Evolutionary conservation across 37 sponge, comb jelly and placozoan species (phyloP), one percentile per base, ranked within the genome.

Genomic region (Hexactinellida sp.): DNA sequence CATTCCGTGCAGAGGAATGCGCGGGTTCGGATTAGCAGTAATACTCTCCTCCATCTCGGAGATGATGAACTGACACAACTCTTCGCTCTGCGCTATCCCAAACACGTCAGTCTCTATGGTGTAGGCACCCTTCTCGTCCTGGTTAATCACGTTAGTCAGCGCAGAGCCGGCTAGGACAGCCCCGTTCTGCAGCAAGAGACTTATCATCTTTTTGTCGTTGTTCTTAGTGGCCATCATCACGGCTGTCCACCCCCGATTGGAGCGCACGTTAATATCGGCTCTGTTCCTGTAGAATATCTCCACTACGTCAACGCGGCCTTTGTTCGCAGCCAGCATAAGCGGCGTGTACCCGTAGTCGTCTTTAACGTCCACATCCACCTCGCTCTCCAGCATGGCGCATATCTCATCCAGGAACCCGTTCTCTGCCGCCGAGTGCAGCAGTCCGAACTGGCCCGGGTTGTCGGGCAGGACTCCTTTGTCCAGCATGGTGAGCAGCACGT

Each of bases 71-170:
- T 63, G 28, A 63, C 76, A 63, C 34, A 63, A 23, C 30, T 63
- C 76, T 63, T 63, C 76, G 34, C 76, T 63, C 21, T 63, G 19
- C 13, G 76, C 76, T 10, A 63, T 63, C 3, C 76, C 76, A n/a
- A 63, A 63, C 76, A 63, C 76, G 13, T 63, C 76, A 63, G 76
- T 63, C 34, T 63, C 76, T 63, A 63, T 63, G 34, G 76, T 63
- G 76, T 63, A 63, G 3, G 76, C 76, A 7, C 13, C 76, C 76
- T 63, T 63, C 28, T 63, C 76, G 5, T 63, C 76, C 34, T 63
- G 76, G 34, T 63, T 63, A n/a, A 63, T 63, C 76, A 63, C 13
- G 34, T 63, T 63, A n/a, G 76, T 63, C 34, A 25, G 76, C 3
- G 76, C 76, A 32, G 76, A 63, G 76, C 76, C 76, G 34, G 76